Conservation (phyloP, 2,888 invertebrate species). For the Diarsia rubi region DNA sequence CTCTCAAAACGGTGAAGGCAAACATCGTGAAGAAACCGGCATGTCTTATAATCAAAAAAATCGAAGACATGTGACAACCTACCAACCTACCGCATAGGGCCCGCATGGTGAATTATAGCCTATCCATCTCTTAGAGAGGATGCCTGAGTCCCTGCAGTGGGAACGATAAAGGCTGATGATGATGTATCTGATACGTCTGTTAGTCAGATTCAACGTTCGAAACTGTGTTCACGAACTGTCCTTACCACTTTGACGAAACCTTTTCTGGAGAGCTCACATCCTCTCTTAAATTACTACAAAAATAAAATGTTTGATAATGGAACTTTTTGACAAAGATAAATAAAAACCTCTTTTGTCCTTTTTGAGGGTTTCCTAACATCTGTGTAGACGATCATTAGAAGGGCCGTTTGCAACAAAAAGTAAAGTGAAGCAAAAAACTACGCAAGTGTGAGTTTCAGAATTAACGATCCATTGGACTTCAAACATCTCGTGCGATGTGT, state of each 20-base stretch:
- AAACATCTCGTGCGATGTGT: constrained; percentile 7
- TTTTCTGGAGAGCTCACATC: neutral
- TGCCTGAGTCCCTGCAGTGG: no score
- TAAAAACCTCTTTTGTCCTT: neutral
- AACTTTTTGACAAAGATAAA: neutral
- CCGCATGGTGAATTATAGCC: no score
- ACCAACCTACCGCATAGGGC: no score
- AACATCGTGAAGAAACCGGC: no score
- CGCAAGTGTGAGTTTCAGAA: constrained; percentile 5
- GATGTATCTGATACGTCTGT: neutral
- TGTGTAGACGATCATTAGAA: constrained; percentile 33
- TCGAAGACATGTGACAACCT: no score
- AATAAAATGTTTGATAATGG: neutral
- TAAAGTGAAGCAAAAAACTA: constrained; percentile 17
- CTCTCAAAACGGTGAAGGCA: no score
- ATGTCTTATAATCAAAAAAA: no score
- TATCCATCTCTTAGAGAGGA: no score
- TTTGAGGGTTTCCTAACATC: constrained; percentile 4
- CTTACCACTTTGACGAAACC: neutral
- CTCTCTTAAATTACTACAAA: neutral
- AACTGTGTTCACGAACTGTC: neutral
- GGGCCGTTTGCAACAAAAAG: constrained; percentile 18
- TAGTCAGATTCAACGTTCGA: neutral
- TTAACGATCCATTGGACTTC: constrained; percentile 37
- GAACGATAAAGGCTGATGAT: no score